Evolutionary conservation across 2,113 vertebrate genomes (phyloP).

Genomic region (Beaufortia kweichowensis): DNA sequence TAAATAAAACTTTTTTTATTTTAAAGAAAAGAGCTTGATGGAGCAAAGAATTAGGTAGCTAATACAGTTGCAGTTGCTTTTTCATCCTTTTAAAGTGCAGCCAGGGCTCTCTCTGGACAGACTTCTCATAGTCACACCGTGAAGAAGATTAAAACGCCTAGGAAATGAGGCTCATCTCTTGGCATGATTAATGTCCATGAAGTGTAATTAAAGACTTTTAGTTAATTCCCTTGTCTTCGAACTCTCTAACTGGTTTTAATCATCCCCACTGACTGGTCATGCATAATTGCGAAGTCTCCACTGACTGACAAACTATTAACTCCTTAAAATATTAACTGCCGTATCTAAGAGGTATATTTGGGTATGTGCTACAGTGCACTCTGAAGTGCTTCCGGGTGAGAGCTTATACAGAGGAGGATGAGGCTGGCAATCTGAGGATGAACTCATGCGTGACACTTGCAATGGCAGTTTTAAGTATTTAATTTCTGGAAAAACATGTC

Average conservation of each 20-base stretch:
- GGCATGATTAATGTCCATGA: constrained; percentile 73
- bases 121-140: constrained; percentile 50
- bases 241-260: constrained; percentile 72
- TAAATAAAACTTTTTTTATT: constrained; percentile 11
- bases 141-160: constrained; percentile 75
- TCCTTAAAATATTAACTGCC: constrained; percentile 35
- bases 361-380: not conserved
- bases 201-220: constrained; percentile 78
- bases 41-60: not conserved
- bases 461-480: too few species aligned
- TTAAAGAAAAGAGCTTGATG: not conserved
- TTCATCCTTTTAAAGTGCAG: constrained; percentile 6
- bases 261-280: constrained; percentile 64
- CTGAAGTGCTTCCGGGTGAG: not conserved
- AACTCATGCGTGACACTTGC: too few species aligned
- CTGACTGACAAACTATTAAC: constrained; percentile 54
- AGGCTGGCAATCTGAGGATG: not conserved
- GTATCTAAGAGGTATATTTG: constrained; percentile 24
- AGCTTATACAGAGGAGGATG: not conserved
- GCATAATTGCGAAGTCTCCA: constrained; percentile 61
- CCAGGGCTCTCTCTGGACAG: constrained; percentile 46
- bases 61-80: not conserved
- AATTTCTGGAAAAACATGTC: too few species aligned
- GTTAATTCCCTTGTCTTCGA: constrained; percentile 74
- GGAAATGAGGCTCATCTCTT: constrained; percentile 75